Evolutionary conservation across 2,113 vertebrate species (phyloP).

Genomic region (Eudorcas thomsonii): DNA sequence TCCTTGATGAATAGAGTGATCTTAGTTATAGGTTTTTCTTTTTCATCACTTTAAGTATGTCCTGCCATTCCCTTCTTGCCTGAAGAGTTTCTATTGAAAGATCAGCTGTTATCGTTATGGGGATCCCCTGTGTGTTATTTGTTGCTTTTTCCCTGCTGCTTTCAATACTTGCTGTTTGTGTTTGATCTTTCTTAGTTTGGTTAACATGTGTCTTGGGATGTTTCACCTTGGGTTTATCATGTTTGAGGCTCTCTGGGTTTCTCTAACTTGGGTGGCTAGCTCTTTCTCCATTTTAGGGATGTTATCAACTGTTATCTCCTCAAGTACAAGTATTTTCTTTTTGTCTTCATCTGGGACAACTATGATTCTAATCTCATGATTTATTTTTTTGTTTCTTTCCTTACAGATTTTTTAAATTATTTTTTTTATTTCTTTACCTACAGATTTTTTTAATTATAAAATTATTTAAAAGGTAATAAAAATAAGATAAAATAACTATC

Average conservation of each 20-base stretch:
- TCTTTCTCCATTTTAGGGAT: neutral
- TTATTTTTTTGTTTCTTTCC: neutral
- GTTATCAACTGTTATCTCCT: neutral
- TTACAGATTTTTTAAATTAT: neutral
- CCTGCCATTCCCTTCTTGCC: neutral
- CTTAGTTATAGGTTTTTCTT: neutral
- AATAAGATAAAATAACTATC: neutral
- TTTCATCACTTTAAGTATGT: neutral
- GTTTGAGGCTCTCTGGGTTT: neutral
- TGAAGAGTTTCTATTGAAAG: neutral
- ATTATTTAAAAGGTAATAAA: neutral
- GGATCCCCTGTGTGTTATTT: neutral
- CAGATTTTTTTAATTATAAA: neutral
- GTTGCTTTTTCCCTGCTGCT: neutral
- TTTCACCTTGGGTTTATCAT: neutral
- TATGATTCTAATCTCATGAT: neutral
- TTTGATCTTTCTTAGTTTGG: neutral
- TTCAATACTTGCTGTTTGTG: neutral
- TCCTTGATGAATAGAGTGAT: neutral
- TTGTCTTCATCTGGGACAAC: neutral
- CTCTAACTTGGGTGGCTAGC: neutral
- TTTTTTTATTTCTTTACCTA: neutral
- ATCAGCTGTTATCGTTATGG: neutral
- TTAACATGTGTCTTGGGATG: neutral
- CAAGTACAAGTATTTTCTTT: neutral